These are phyloP conservation scores for Mormyrus proboscirostris DNA, from an alignment of 2,797 vertebrate species.

Conservation along the genomic window DNA sequence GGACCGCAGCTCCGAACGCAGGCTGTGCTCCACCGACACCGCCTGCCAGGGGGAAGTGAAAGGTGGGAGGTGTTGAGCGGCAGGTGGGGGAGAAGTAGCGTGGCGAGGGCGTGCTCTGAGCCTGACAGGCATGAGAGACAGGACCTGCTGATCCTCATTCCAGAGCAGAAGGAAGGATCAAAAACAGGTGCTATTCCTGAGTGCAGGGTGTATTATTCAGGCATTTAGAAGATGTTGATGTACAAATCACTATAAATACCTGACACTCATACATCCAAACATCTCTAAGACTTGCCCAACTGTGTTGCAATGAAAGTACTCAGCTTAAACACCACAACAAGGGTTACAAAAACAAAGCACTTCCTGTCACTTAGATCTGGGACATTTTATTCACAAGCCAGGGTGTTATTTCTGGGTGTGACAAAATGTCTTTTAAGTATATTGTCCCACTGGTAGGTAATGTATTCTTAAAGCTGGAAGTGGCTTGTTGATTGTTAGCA, in stretches of 20 bases:
- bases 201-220: not conserved
- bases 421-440: not conserved
- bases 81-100: not conserved
- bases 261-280: not conserved
- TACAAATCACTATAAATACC: not conserved
- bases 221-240: not conserved
- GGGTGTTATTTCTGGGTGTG: not conserved
- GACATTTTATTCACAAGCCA: not conserved
- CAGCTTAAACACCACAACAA: not conserved
- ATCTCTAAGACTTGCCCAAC: not conserved
- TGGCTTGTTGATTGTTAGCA: not conserved
- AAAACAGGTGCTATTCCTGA: not conserved
- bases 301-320: not conserved
- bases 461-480: not conserved
- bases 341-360: not conserved
- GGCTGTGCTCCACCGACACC: slow-evolving; percentile 62
- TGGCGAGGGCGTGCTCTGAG: not conserved
- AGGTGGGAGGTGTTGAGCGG: not conserved
- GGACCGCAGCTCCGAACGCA: slow-evolving; percentile 63
- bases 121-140: not conserved
- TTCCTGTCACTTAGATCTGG: not conserved
- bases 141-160: slow-evolving; percentile 55
- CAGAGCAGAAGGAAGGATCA: not conserved
- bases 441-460: not conserved
- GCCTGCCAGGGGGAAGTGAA: slow-evolving; percentile 43